Base-by-base conservation (phyloP, 2,797 vertebrate species). In the Catamblyrhynchus diadema region DNA sequence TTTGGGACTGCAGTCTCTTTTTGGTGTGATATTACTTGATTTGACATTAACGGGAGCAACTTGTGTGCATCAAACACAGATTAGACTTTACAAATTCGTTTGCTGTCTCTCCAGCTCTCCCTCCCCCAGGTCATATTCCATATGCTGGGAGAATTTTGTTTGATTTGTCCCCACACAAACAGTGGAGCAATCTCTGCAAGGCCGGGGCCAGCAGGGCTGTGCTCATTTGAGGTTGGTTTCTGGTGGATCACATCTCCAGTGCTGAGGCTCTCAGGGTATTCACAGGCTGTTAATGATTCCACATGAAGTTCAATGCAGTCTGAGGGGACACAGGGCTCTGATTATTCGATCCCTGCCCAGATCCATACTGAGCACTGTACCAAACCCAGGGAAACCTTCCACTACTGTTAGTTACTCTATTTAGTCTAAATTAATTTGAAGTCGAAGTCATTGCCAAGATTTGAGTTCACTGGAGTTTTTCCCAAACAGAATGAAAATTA, bases 121-220 rank as follows among this genome's bases (percentile, higher is more conserved):
- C 93, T 95, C 91, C 95, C 73, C 94, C 93, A 71, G 86, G 66
- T 94, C 96, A 79, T 73, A 70, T 81, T 94, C 93, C 93, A 82
- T 94, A 65, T 96, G 95, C 65, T 90, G 41, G 59, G 56, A 53
- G 75, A 33, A 77, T 83, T 93, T 65, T 61, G 70, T 91, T 93
- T 92, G 93, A 72, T 91, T 83, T 94, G 57, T 72, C 86, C 93
- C 90, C 88, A 85, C 78, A 74, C 81, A 87, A 33, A 47, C 30
- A 56, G 70, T 20, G 62, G 79, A 93, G 66, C 88, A 72, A 48
- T 59, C 37, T 83, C 88, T 75, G 74, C 45, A 17, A 44, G 75
- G 72, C 93, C 27, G 10, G 81, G 90, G 78, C 86, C 94, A 85
- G 74, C 12, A 22, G 59, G 62, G 69, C n/a, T 62, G 25, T 57